Base-by-base conservation (phyloP, 2,797 vertebrate species). In the Gambelia wislizenii region DNA sequence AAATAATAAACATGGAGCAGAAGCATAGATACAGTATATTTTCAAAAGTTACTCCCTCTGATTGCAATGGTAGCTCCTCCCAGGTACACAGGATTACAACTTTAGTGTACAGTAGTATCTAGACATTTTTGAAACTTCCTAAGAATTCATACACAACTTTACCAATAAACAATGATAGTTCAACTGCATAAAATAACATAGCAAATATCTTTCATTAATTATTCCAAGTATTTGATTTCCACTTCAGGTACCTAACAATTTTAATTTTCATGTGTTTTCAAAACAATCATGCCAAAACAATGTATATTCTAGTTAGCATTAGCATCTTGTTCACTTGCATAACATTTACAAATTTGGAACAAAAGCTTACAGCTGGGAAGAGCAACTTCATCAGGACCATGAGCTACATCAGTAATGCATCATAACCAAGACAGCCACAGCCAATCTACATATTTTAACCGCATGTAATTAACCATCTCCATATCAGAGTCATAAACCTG, bases 371-470 rank as follows among this genome's bases (percentile, higher is more conserved):
- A 61, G 52, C 42, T 47, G 44, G 83, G 42, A 84, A 85, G 52
- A 85, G 69, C 67, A 85, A 85, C 33, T 80, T 85, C 64, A 80
- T 74, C 52, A 74, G 88, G 52, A 80, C 64, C 61, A 89, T 69
- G 67, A 89, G 52, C 67, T 33, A 89, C 14, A 85, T 85, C 88
- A 85, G 88, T 80, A 89, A 85, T 85, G 88, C 76, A 85, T 85
- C 88, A 85, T 89, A 85, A 89, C 61, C 76, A 2, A 44, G 83
- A 61, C 33, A 89, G 52, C 83, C 52, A 79, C 22, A 84, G 64
- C 39, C 88, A 89, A 85, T 84, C 83, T 89, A 89, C 49, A 61
- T 81, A 89, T 89, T 89, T 89, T 80, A 89, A 89, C 44, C 81
- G 64, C 76, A 61, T 80, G 42, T 85, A 89, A 85, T 85, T 85